Base-by-base conservation (phyloP, 1,140 invertebrate species). In the Orussus abietinus region DNA sequence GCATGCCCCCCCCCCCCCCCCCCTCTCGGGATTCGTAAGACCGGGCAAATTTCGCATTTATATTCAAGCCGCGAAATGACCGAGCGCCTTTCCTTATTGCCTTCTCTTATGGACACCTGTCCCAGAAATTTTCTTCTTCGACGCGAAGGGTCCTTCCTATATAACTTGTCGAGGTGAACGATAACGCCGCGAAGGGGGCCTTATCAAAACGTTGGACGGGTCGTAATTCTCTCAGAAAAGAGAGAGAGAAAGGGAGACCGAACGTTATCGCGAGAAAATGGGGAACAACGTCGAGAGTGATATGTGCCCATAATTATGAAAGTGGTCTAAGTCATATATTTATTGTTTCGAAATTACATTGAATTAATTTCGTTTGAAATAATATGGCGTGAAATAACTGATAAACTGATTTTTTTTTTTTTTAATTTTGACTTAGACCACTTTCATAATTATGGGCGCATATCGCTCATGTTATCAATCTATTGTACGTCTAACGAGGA, bases 21-120 rank as follows among this genome's bases (percentile, higher is more conserved):
- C 6, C n/a, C 29, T 11, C 14, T 6, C 22, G n/a, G 22, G 22
- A n/a, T n/a, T 25, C n/a, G 6, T 25, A 7, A n/a, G 6, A 6
- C 22, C 14, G 37, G 18, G 46, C 41, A 55, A 53, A 53, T 55
- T 47, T 47, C 36, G 26, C 43, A 53, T 55, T 50, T 55, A 55
- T 51, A 55, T 53, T 55, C 42, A 42, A 11, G 7, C n/a, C 9
- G 39, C 26, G 43, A 34, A 47, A 45, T 32, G 29, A 45, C 12
- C 19, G 34, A 17, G 21, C 3, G 19, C 21, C 12, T 37, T 32
- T 32, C 30, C 14, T 32, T 13, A 13, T 13, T 13, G n/a, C n/a
- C n/a, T n/a, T n/a, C n/a, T n/a, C n/a, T n/a, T n/a, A n/a, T n/a
- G 7, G 9, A 10, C 12, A 10, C 30, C 6, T 13, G 14, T 13